Evolutionary conservation across 1,140 invertebrate genomes (phyloP).

Genomic region (Palaemon carinicauda): DNA sequence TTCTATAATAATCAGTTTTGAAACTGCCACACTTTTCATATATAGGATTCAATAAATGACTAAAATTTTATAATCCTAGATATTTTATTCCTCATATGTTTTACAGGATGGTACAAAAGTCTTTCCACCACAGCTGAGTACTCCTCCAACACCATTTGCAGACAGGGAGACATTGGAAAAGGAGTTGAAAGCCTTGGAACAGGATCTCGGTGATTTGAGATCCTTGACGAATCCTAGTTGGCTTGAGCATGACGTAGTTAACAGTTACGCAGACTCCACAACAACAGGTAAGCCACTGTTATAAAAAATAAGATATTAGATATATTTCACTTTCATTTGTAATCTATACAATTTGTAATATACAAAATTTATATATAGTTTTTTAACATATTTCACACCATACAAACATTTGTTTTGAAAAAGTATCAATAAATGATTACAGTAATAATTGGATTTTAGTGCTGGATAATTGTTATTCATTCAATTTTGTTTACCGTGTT

Average conservation of each 20-base stretch:
- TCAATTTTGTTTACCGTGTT: too few relatives aligned
- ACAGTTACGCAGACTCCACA: conserved; percentile 34
- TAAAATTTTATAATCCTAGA: too few relatives aligned
- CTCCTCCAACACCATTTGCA: conserved; percentile 78
- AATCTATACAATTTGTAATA: background rate
- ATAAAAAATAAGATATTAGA: background rate
- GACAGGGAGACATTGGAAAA: conserved; percentile 66
- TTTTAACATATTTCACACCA: too few relatives aligned
- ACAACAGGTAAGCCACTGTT: conserved; percentile 10
- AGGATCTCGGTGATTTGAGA: conserved; percentile 40
- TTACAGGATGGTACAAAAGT: conserved; percentile 56
- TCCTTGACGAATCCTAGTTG: conserved; percentile 41
- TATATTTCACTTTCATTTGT: background rate
- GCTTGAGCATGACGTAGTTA: conserved; percentile 31
- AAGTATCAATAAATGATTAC: too few relatives aligned
- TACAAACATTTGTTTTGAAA: too few relatives aligned
- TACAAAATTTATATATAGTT: background rate
- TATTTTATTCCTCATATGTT: background rate
- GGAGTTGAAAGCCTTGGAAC: conserved; percentile 61
- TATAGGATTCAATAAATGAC: too few relatives aligned
- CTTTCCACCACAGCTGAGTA: conserved; percentile 64
- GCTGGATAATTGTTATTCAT: too few relatives aligned
- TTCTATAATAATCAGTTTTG: too few relatives aligned
- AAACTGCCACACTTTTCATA: too few relatives aligned
- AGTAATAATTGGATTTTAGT: too few relatives aligned